Evolutionary conservation across 2,797 vertebrate species (phyloP), one percentile per base, ranked within the genome.

Genomic region (Myiothlypis coronata): DNA sequence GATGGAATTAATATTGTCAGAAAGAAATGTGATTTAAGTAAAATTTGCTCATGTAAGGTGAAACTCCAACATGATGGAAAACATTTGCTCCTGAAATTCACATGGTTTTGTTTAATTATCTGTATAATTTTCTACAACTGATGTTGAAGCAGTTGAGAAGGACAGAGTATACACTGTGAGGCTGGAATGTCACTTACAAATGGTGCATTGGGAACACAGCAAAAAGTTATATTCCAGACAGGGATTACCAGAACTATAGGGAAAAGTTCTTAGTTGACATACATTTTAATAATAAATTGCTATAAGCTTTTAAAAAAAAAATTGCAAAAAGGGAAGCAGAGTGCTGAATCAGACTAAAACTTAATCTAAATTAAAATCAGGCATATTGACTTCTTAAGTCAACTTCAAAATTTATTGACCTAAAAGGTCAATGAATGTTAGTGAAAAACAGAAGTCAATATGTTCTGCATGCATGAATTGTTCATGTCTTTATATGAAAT

Each of bases 291-390:
- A 97, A 92, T 85, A 94, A 76, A 95, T 80, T 92, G 76, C 67
- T 72, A 74, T 50, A 56, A 84, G 59, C 76, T 92, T 96, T 70
- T 13, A 9, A 14, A 41, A 64, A 81, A 81, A 13, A 74, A 61
- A 85, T 35, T 94, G 89, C 80, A 96, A 94, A 94, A 96, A 89
- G 56, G 76, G 64, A 96, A 94, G 77, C n/a, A 95, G 86, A 95
- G 55, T 94, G 89, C 91, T 95, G 94, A 96, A 96, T 97, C 95
- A 97, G 96, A 94, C 86, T 82, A 84, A 96, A 96, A 94, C 83
- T 96, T 97, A 94, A 96, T 96, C 90, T 97, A 96, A 97, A 96
- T 92, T 95, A 96, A 98, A 97, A 97, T 97, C 96, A 97, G 96
- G 95, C 83, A 87, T 97, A 97, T 97, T 97, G 97, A 96, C 96